These are phyloP conservation scores for Spodoptera litura DNA, from an alignment of 1,140 invertebrate genomes.

Conservation along the genomic window DNA sequence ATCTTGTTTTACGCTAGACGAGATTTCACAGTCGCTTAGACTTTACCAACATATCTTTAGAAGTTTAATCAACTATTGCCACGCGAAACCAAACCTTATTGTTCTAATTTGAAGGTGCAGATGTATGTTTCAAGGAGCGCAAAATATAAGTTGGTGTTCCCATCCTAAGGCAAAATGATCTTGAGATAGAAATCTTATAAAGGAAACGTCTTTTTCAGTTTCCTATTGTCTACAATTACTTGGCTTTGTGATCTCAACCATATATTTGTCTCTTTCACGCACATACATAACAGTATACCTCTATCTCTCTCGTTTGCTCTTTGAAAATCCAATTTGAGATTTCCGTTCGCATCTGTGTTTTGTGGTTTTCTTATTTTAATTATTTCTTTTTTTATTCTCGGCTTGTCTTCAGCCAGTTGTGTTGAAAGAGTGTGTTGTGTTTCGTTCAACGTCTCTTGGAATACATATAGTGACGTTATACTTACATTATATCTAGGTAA, in stretches of 20 bases:
- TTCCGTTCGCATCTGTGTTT: constrained; percentile 61
- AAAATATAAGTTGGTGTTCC: constrained; percentile 50
- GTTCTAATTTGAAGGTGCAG: neutral
- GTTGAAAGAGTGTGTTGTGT: constrained; percentile 8
- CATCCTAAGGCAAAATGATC: constrained; percentile 78
- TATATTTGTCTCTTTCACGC: constrained; percentile 58
- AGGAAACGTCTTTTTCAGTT: constrained; percentile 82
- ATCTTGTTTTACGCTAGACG: constrained; percentile 78
- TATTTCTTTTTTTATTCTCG: constrained; percentile 41
- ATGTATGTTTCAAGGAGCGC: neutral
- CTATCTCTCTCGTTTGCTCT: constrained; percentile 57
- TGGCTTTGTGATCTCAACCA: constrained; percentile 72
- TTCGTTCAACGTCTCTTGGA: neutral
- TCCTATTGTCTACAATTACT: constrained; percentile 83
- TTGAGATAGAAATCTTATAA: constrained; percentile 80
- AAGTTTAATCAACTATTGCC: neutral
- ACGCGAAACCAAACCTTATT: constrained; percentile 39
- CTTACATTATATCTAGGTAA: no score
- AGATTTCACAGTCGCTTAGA: constrained; percentile 78
- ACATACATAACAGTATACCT: constrained; percentile 13
- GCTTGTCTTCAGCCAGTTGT: constrained; percentile 30
- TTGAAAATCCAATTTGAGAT: constrained; percentile 66
- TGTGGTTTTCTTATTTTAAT: constrained; percentile 54
- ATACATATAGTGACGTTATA: neutral
- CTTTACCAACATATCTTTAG: constrained; percentile 53